Evolutionary conservation across 2,113 vertebrate species (phyloP).

Genomic region (Python bivittatus): DNA sequence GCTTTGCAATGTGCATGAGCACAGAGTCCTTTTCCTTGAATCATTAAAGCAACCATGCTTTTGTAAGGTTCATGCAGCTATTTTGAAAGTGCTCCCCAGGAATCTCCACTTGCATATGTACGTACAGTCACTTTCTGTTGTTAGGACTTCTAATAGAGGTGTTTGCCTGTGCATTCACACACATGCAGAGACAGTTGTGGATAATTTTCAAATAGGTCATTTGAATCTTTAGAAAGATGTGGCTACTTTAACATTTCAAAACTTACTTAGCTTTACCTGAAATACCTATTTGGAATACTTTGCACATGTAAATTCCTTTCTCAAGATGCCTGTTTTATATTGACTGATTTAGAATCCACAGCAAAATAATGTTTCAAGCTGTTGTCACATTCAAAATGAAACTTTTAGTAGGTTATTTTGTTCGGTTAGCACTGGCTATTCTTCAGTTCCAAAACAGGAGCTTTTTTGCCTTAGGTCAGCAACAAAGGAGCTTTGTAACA

Average conservation of each 20-base stretch:
- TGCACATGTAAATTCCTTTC: background rate
- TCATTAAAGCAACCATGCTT: background rate
- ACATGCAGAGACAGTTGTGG: background rate
- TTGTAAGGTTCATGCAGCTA: background rate
- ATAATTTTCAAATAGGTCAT: background rate
- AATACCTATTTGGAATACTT: background rate
- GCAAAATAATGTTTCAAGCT: background rate
- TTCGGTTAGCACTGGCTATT: background rate
- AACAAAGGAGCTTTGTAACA: background rate
- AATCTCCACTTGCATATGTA: background rate
- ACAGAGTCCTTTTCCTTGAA: background rate
- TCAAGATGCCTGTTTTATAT: background rate
- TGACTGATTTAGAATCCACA: background rate
- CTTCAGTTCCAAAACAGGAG: background rate
- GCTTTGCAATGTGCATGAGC: background rate
- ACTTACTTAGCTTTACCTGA: background rate
- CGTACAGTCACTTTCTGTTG: background rate
- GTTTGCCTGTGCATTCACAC: background rate
- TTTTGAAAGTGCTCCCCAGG: background rate
- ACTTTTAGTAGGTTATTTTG: background rate
- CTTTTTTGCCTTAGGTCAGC: background rate
- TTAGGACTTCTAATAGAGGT: background rate
- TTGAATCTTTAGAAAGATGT: background rate
- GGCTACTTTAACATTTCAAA: background rate
- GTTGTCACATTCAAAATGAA: background rate